Percentiles rank a stretch among this genome's conserved stretches.
phyloP scores from a whole-genome alignment of 2,113 vertebrate species.

The Macaca fascicularis region DNA sequence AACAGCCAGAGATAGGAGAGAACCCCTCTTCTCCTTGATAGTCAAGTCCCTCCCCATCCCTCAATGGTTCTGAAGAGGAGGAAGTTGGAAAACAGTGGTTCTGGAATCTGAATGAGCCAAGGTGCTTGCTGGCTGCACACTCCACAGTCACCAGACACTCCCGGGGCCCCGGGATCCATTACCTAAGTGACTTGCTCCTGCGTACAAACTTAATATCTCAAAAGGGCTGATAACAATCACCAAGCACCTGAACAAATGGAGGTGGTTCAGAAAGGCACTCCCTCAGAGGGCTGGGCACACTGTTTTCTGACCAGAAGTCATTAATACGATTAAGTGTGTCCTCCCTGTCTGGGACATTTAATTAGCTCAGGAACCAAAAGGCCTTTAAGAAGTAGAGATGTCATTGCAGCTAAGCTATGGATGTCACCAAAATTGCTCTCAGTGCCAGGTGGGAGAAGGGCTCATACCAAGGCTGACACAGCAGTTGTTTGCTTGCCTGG shows the following conservation, averaged over 20 bases:
- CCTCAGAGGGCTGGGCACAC: conserved; percentile 37
- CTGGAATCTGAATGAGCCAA: background rate
- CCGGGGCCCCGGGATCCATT: background rate
- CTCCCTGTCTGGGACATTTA: conserved; percentile 37
- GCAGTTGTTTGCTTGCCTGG: background rate
- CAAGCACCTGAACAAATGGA: conserved; percentile 72
- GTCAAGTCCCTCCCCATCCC: background rate
- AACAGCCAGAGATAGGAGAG: background rate
- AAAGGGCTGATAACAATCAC: conserved; percentile 71
- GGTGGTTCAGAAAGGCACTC: conserved; percentile 22
- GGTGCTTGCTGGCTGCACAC: background rate
- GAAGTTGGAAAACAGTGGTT: background rate
- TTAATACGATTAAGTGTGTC: conserved; percentile 70
- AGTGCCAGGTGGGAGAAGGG: background rate
- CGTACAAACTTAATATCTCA: conserved; percentile 70
- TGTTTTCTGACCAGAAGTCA: conserved; percentile 51
- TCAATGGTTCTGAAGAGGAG: background rate
- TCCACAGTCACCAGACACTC: background rate
- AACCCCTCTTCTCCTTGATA: background rate
- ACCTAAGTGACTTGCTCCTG: background rate
- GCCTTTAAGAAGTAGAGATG: conserved; percentile 58
- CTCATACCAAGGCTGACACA: background rate
- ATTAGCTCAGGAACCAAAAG: conserved; percentile 57
- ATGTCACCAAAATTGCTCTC: background rate
- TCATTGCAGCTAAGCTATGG: conserved; percentile 37